Evolutionary conservation across 2,113 vertebrate species (phyloP), one percentile per base, ranked within the genome.

Genomic region (Lamprotornis superbus): DNA sequence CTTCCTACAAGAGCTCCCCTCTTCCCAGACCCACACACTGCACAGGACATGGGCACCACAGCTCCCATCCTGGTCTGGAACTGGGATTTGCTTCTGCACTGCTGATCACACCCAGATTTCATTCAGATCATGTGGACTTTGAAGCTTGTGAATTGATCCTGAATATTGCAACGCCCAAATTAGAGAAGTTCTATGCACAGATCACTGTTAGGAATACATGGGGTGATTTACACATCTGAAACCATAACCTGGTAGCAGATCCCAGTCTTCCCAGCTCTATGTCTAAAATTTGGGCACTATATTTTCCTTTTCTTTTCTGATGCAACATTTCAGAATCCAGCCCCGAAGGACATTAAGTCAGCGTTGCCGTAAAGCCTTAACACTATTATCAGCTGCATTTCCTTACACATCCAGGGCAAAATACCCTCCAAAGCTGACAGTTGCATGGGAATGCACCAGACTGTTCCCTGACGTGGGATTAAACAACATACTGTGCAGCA

Each of bases 401-500:
- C 61, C 55, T 83, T 87, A 42, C 47, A 37, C 8, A 88, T 27
- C 52, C 75, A 60, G 44, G 85, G 67, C 27, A 77, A 67, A 86
- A 89, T 31, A 89, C 78, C 94, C 90, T 67, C 78, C 79, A 30
- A 90, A 80, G 57, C 39, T 91, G 89, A 70, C 63, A 93, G 89
- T 85, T 63, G 74, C 69, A 85, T 2, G 71, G 85, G 79, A 91
- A 81, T n/a, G 80, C 87, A 88, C 23, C 90, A 93, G 92, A 44
- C 78, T 86, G 82, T 55, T 95, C 78, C 81, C 87, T 83, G 90
- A 35, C 27, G 8, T 86, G 92, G 93, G 82, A 90, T 95, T 95
- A 77, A 95, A 95, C 83, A 94, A 81, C 93, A 80, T n/a, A 59
- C 81, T 85, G 84, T 65, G 82, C 27, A 83, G 67, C 84, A 94